A percentile compares a stretch with the other conserved stretches of the same genome.
These are phyloP conservation scores for Triops cancriformis DNA, from an alignment of 1,140 invertebrate genomes.

Conservation along the genomic window DNA sequence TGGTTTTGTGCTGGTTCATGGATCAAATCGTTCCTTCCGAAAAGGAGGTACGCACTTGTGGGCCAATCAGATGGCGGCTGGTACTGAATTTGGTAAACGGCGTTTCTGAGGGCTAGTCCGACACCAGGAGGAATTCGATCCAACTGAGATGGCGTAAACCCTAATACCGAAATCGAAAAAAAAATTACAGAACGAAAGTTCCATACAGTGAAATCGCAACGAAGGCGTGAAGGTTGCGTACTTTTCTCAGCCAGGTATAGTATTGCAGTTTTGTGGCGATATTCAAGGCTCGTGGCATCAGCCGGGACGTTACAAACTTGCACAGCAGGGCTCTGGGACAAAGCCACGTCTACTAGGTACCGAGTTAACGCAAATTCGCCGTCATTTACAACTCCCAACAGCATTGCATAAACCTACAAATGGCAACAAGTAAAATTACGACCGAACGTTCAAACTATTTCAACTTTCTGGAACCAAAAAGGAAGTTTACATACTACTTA, in stretches of 20 bases:
- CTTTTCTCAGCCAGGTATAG: neutral
- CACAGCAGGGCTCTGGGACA: neutral
- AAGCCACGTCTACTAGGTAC: neutral
- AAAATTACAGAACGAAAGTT: too few species aligned
- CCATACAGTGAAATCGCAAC: too few species aligned
- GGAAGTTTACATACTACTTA: too few species aligned
- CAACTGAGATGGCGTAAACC: neutral
- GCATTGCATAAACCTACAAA: slow-evolving; percentile 19
- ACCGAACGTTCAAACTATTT: slow-evolving; percentile 36
- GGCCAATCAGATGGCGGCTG: slow-evolving; percentile 70
- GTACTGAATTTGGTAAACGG: slow-evolving; percentile 63
- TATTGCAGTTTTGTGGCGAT: neutral
- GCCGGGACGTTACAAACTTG: neutral
- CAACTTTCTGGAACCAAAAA: too few species aligned
- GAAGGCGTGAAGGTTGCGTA: too few species aligned
- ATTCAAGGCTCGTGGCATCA: slow-evolving; percentile 30
- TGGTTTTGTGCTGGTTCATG: slow-evolving; percentile 7
- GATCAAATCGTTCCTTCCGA: slow-evolving; percentile 70
- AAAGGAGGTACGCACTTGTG: slow-evolving; percentile 60
- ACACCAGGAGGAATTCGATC: slow-evolving; percentile 57
- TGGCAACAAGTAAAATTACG: neutral
- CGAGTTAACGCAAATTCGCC: slow-evolving; percentile 30
- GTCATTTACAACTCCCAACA: slow-evolving; percentile 18
- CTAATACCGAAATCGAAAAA: neutral
- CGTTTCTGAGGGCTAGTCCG: slow-evolving; percentile 61